Percentiles rank a stretch among this genome's conserved stretches.
These are phyloP conservation scores for Neopelma chrysocephalum DNA, from an alignment of 2,797 vertebrate genomes.

Conservation along the genomic window DNA sequence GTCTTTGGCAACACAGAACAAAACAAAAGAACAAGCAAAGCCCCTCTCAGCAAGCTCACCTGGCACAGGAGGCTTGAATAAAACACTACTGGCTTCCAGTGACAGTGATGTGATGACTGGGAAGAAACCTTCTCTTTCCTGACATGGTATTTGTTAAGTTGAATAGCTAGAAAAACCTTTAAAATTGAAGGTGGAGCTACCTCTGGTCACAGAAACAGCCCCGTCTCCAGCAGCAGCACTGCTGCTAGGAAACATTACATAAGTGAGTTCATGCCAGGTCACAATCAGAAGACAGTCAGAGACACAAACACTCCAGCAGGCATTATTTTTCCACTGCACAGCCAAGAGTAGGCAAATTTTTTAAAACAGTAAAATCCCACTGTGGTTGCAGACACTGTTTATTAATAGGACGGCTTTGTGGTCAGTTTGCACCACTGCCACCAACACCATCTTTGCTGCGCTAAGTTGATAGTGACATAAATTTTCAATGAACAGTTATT, in stretches of 20 bases:
- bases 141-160: not conserved
- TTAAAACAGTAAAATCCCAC: not conserved
- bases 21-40: not conserved
- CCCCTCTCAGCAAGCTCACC: not conserved
- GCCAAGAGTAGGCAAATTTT: not conserved
- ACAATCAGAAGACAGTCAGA: slow-evolving; percentile 20
- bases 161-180: not conserved
- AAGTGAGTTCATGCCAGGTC: slow-evolving; percentile 32
- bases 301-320: slow-evolving; percentile 20
- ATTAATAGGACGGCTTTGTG: not conserved
- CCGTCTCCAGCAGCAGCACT: not conserved
- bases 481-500: not conserved
- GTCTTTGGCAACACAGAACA: not conserved
- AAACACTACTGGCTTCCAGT: not conserved
- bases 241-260: slow-evolving; percentile 40
- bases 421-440: not conserved
- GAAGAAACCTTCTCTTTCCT: not conserved
- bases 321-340: slow-evolving; percentile 4
- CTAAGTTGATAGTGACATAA: not conserved
- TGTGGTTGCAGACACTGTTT: not conserved
- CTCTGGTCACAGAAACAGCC: not conserved
- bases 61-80: not conserved
- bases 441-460: not conserved
- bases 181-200: not conserved
- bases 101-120: not conserved